Percentiles rank a stretch among this genome's conserved stretches.
phyloP scores from a whole-genome alignment of 2,113 vertebrate genomes.

The Pollimyrus isidori region DNA sequence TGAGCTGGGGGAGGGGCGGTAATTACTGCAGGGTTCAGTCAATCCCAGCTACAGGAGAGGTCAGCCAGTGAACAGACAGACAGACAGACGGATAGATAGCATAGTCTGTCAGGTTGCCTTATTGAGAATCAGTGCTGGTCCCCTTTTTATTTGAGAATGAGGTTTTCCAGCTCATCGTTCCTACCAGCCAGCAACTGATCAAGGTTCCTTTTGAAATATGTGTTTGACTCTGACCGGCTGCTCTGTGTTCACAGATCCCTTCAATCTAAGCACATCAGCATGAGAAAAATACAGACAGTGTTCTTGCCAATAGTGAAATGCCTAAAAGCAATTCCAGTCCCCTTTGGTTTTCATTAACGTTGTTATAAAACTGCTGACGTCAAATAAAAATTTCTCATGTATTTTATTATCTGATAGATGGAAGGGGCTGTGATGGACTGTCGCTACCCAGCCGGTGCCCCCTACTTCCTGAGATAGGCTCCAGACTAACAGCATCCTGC shows the following conservation, averaged over 20 bases:
- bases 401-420: neutral
- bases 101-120: neutral
- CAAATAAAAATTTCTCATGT: neutral
- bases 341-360: neutral
- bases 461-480: neutral
- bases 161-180: neutral
- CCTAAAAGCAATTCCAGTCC: neutral
- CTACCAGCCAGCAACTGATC: too few relatives aligned
- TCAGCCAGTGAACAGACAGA: neutral
- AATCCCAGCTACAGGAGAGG: neutral
- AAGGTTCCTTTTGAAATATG: neutral
- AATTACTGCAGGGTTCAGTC: neutral
- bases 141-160: neutral
- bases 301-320: neutral
- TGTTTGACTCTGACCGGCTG: neutral
- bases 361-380: neutral
- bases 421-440: neutral
- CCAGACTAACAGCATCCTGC: neutral
- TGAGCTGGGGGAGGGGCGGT: neutral
- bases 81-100: neutral
- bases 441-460: neutral
- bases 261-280: neutral
- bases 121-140: neutral
- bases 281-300: neutral
- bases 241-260: neutral